Evolutionary conservation across 1,140 invertebrate genomes (phyloP).

Genomic region (Drosophila seguyi): DNA sequence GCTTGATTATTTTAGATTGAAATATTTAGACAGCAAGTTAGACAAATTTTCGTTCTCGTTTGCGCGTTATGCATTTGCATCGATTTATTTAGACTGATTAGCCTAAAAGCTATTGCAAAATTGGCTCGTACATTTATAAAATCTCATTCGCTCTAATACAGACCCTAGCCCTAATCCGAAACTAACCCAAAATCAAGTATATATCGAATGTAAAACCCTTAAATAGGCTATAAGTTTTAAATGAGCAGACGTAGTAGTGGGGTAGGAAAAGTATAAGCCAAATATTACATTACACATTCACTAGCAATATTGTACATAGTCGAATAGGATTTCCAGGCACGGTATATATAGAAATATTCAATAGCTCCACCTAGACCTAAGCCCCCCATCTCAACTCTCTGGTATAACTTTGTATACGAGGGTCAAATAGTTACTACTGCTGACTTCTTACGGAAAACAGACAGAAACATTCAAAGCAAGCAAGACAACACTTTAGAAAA

Average conservation of each 20-base stretch:
- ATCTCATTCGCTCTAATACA: slow-evolving; percentile 30
- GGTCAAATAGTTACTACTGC: slow-evolving; percentile 70
- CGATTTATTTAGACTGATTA: slow-evolving; percentile 77
- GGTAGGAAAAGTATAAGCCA: slow-evolving; percentile 74
- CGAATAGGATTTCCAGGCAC: slow-evolving; percentile 56
- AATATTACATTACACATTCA: slow-evolving; percentile 69
- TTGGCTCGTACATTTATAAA: slow-evolving; percentile 46
- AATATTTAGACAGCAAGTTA: slow-evolving; percentile 68
- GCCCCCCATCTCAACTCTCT: slow-evolving; percentile 46
- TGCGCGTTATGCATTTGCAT: slow-evolving; percentile 63
- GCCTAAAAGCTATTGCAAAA: slow-evolving; percentile 71
- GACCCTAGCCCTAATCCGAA: slow-evolving; percentile 24
- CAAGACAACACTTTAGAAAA: slow-evolving; percentile 36
- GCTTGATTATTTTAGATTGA: slow-evolving; percentile 63
- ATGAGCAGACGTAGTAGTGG: slow-evolving; percentile 44
- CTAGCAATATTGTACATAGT: slow-evolving; percentile 63
- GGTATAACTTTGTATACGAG: slow-evolving; percentile 45
- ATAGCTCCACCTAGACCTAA: slow-evolving; percentile 51
- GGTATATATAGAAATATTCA: slow-evolving; percentile 68
- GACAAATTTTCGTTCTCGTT: slow-evolving; percentile 53
- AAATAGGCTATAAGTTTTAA: slow-evolving; percentile 57
- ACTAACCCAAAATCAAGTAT: slow-evolving; percentile 26
- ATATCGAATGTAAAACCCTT: slow-evolving; percentile 46
- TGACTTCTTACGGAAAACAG: slow-evolving; percentile 29
- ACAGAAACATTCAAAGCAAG: slow-evolving; percentile 37